Conservation (phyloP, 2,888 invertebrate genomes). For the Eupithecia subumbrata region DNA sequence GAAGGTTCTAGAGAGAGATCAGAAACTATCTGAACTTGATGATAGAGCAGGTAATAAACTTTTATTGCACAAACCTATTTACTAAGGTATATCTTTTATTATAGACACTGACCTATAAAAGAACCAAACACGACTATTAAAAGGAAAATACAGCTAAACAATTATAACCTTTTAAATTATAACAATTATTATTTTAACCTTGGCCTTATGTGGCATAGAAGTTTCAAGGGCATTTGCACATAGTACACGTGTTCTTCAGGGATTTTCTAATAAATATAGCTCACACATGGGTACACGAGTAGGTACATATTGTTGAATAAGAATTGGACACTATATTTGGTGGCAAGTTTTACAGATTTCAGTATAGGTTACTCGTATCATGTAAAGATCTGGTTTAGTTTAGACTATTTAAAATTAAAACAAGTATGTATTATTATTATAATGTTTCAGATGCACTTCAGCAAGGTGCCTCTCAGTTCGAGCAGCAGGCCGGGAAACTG, state of each 20-base stretch:
- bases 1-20: constrained; percentile 97
- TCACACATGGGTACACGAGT: not conserved
- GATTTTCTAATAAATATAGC: not conserved
- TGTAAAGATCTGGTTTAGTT: not conserved
- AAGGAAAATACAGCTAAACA: constrained; percentile 1
- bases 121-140: not conserved
- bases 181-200: no score
- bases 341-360: no score
- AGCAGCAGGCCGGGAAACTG: constrained; percentile 97
- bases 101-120: not conserved
- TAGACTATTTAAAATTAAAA: not conserved
- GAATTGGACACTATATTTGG: no score
- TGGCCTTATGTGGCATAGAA: not conserved
- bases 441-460: constrained; percentile 90
- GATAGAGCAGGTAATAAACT: constrained; percentile 88
- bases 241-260: not conserved
- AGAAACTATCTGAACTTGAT: constrained; percentile 97
- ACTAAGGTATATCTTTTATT: not conserved
- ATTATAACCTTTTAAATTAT: no score
- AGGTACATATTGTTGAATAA: not conserved
- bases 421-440: not conserved
- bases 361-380: not conserved
- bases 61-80: not conserved
- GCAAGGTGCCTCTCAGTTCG: constrained; percentile 98
- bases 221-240: not conserved